Base-by-base conservation (phyloP, 2,888 invertebrate genomes). In the Sminthurides aquaticus region DNA sequence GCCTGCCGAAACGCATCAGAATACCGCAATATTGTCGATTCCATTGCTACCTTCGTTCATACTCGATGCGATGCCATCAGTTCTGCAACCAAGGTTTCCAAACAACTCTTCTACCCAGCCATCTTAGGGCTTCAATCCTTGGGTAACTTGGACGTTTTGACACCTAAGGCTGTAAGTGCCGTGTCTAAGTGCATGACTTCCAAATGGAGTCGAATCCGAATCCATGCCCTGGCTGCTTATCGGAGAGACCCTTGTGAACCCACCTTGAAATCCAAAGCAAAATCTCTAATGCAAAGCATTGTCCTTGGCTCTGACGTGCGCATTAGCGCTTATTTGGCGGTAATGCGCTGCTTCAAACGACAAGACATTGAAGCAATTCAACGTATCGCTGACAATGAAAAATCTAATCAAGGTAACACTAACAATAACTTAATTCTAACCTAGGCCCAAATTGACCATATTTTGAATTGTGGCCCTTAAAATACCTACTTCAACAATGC, bases 371-470 rank as follows among this genome's bases (percentile, higher is more conserved):
- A 49, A 11, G 29, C 26, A 0, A 65, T 72, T 52, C 57, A 68
- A 25, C 49, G 28, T 26, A 52, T 67, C n/a, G 20, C 70, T 20
- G 87, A 88, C 28, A 81, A 79, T 1, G 91, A 92, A 78, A 84
- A 86, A 0, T 84, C 88, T 11, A 85, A 88, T 75, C 94, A 95
- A 84, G 81, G 80, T 80, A 76, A 60, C n/a, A n/a, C n/a, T n/a
- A n/a, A 55, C 22, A 28, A 58, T 48, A n/a, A n/a, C n/a, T n/a
- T n/a, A n/a, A n/a, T 43, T 15, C 18, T 43, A 43, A 43, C 11
- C 18, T 43, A 43, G 11, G 11, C 11, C 48, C 18, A 15, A 62
- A 28, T 66, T n/a, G n/a, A n/a, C n/a, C n/a, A n/a, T n/a, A n/a
- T n/a, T n/a, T n/a, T n/a, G n/a, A n/a, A n/a, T n/a, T n/a, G n/a